Percentiles rank a stretch among this genome's conserved stretches.
phyloP scores from a whole-genome alignment of 1,140 invertebrate species.

The Sarcophaga bullata region DNA sequence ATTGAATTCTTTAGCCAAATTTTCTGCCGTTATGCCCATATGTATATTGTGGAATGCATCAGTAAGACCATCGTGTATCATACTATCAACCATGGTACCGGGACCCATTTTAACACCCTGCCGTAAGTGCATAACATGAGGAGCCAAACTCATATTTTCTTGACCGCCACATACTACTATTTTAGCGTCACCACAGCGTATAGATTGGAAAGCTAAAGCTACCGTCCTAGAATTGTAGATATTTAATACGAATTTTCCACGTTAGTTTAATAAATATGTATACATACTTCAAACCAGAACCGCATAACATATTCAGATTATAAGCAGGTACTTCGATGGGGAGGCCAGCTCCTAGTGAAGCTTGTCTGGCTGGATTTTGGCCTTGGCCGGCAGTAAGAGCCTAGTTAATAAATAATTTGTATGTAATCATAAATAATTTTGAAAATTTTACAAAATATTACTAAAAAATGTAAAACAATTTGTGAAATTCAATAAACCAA shows the following conservation, averaged over 20 bases:
- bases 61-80: constrained; percentile 82
- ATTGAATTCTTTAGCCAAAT: constrained; percentile 77
- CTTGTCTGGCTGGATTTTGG: constrained; percentile 88
- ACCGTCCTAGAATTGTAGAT: constrained; percentile 70
- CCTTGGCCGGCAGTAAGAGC: constrained; percentile 78
- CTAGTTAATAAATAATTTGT: constrained; percentile 63
- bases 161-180: constrained; percentile 85
- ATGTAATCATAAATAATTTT: constrained; percentile 39
- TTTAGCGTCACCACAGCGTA: constrained; percentile 75
- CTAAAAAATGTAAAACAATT: too few relatives aligned
- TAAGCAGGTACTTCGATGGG: constrained; percentile 79
- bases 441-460: background rate
- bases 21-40: constrained; percentile 90
- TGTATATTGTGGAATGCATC: constrained; percentile 83
- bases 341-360: constrained; percentile 80
- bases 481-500: too few relatives aligned
- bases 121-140: constrained; percentile 77
- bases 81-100: constrained; percentile 74
- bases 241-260: background rate
- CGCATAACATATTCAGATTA: constrained; percentile 87
- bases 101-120: constrained; percentile 78
- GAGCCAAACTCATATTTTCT: constrained; percentile 86
- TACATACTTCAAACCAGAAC: constrained; percentile 82
- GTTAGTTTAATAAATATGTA: background rate
- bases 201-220: constrained; percentile 75